Evolutionary conservation across 2,888 invertebrate genomes (phyloP).

Genomic region (Thumatha senex): DNA sequence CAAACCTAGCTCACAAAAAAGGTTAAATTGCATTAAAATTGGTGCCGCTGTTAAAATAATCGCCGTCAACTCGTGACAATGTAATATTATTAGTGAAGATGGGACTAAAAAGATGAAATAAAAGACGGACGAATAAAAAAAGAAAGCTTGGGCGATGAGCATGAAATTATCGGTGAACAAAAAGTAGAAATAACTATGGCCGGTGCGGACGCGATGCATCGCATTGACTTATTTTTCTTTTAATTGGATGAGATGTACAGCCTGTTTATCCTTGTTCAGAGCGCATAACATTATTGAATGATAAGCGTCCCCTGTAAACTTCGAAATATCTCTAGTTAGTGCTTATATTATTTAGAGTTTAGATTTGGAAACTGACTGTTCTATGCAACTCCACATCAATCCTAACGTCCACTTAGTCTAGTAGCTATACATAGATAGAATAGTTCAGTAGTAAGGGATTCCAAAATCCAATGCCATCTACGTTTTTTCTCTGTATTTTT

Average conservation of each 20-base stretch:
- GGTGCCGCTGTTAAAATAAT: constrained; percentile 32
- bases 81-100: constrained; percentile 31
- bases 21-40: constrained; percentile 38
- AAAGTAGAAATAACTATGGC: constrained; percentile 42
- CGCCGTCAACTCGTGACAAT: constrained; percentile 32
- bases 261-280: constrained; percentile 30
- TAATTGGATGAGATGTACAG: constrained; percentile 36
- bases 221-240: constrained; percentile 36
- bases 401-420: no score
- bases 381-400: no score
- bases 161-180: constrained; percentile 45
- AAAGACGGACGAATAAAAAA: constrained; percentile 32
- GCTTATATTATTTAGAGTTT: no score
- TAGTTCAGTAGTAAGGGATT: no score
- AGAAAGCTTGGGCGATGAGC: constrained; percentile 33
- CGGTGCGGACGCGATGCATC: constrained; percentile 36
- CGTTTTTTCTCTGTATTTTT: no score
- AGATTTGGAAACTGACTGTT: no score
- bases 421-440: no score
- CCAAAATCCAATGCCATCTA: no score
- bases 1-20: constrained; percentile 35
- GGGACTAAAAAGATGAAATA: constrained; percentile 21
- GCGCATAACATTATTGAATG: constrained; percentile 31
- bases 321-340: not conserved
- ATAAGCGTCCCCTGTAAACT: constrained; percentile 17